Conservation (phyloP, 2,113 vertebrate species). For the Polypterus senegalus region DNA sequence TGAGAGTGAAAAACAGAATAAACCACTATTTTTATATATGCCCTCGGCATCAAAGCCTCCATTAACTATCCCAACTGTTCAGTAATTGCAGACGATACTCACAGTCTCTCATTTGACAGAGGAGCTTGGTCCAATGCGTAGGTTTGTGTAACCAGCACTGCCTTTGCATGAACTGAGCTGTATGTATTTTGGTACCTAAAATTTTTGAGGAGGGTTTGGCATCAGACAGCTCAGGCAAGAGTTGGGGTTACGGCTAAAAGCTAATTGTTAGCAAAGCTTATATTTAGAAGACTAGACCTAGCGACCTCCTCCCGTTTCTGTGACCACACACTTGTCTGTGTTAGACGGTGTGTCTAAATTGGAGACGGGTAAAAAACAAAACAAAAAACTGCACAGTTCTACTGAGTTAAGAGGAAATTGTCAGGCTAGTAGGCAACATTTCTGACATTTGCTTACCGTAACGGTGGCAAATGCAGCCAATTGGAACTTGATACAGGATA, state of each 20-base stretch:
- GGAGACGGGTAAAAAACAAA: constrained; percentile 19
- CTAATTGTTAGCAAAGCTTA: constrained; percentile 44
- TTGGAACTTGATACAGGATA: no score
- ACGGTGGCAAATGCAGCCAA: no score
- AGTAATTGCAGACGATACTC: constrained; percentile 3
- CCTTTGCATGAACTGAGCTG: not conserved
- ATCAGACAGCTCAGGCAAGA: not conserved
- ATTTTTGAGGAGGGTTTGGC: constrained; percentile 1
- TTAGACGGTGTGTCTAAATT: constrained; percentile 47
- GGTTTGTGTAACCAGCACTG: not conserved
- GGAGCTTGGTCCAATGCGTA: not conserved
- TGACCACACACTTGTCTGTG: constrained; percentile 28
- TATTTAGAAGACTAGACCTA: constrained; percentile 44
- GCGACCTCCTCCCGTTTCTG: constrained; percentile 55
- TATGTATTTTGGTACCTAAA: not conserved
- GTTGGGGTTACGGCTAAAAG: constrained; percentile 19
- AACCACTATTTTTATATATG: not conserved
- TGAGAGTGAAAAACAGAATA: not conserved
- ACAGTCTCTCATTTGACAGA: not conserved
- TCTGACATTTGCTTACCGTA: no score
- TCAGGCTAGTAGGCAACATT: no score
- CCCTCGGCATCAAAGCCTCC: not conserved
- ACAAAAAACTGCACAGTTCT: no score
- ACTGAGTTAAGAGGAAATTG: no score
- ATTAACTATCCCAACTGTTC: not conserved